Evolutionary conservation across 2,888 invertebrate genomes (phyloP), one percentile per base, ranked within the genome.

Genomic region (Ichneumoninae sp.): DNA sequence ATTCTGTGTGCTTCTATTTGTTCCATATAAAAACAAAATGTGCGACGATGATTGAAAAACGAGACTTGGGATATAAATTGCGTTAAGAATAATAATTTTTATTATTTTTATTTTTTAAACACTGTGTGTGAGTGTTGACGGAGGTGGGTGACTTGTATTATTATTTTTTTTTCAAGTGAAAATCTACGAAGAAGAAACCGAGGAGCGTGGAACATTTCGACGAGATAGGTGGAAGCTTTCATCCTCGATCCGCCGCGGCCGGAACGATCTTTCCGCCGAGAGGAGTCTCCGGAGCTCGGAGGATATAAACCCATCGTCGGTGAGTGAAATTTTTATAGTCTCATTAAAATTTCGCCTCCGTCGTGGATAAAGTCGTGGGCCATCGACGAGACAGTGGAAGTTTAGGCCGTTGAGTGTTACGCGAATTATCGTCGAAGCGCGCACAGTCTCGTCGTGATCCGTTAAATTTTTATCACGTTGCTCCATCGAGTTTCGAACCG

Each of bases 101-200:
- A 40, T 40, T 40, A 8, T 40, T 40, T 40, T 40, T 19, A 19
- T 10, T 40, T 40, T 8, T 40, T 40, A 65, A 57, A 66, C 26
- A 40, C 6, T 22, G 47, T 81, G 73, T 66, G 78, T 40, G 75
- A 70, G 74, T 75, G 79, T 79, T 40, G 47, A 83, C 54, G 26
- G n/a, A 65, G 44, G 69, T 74, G 83, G 40, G 83, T 81, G 77
- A 73, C 68, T 73, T 44, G 71, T 73, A 68, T 60, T 36, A 7
- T 63, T 33, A 4, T 63, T 30, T 26, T 60, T 33, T 1, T 30
- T 33, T 68, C 60, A 57, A 76, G 73, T 77, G 80, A 52, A n/a
- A 33, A 75, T 44, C 54, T 26, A 57, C 26, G 26, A 57, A 26
- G 50, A 70, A 40, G 44, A 36, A 76, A 40, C 60, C n/a, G 66